phyloP scores from a whole-genome alignment of 2,113 vertebrate species.

The Brachypteracias leptosomus region DNA sequence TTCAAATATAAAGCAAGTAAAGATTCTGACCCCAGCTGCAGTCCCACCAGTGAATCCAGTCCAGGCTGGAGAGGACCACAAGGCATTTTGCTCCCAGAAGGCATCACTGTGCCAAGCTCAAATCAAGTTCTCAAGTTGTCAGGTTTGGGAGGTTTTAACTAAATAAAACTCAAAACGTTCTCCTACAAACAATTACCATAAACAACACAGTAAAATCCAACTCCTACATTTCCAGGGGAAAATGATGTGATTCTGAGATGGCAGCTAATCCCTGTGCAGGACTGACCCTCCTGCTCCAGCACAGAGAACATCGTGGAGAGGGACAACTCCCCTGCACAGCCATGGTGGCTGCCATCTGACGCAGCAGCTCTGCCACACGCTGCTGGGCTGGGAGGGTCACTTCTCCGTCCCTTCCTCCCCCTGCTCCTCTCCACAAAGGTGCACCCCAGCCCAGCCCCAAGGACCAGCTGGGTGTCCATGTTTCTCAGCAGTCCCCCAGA shows the following conservation, averaged over 20 bases:
- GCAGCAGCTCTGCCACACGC: background rate
- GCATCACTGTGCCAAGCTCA: background rate
- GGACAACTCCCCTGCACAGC: too few species aligned
- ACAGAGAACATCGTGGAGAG: accelerated
- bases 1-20: background rate
- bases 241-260: accelerated
- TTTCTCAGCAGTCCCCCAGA: accelerated
- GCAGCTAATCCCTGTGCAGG: background rate
- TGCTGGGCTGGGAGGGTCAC: background rate
- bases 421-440: background rate
- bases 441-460: background rate
- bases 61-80: background rate
- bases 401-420: background rate
- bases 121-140: background rate
- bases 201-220: background rate
- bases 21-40: background rate
- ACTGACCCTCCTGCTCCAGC: background rate
- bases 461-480: accelerated
- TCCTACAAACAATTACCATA: background rate
- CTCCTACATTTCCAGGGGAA: background rate
- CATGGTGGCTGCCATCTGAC: accelerated
- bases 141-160: background rate
- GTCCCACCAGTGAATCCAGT: background rate
- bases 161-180: background rate
- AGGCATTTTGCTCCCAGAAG: background rate